Evolutionary conservation across 2,113 vertebrate species (phyloP).

Genomic region (Sprattus sprattus): DNA sequence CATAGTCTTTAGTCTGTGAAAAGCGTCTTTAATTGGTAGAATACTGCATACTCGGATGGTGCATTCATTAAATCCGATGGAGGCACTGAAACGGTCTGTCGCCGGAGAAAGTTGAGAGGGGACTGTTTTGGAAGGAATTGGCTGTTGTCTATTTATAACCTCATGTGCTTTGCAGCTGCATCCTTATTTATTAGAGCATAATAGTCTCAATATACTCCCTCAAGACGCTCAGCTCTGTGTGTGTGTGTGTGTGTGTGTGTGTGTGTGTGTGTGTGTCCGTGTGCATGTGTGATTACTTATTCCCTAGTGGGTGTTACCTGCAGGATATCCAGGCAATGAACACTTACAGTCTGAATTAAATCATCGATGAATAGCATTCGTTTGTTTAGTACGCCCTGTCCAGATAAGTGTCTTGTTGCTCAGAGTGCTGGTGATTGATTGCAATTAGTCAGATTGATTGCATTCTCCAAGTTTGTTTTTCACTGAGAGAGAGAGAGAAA

Average conservation of each 20-base stretch:
- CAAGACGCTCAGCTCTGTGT: neutral
- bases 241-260: constrained; percentile 20
- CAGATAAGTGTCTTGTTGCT: neutral
- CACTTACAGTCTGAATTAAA: constrained; percentile 55
- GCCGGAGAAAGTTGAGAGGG: neutral
- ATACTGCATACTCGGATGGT: neutral
- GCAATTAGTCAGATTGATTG: neutral
- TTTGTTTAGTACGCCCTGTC: constrained; percentile 29
- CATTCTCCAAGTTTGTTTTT: neutral
- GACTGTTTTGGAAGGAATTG: constrained; percentile 25
- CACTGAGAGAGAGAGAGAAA: too few species aligned
- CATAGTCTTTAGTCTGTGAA: neutral
- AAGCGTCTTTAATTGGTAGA: constrained; percentile 2
- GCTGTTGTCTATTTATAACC: constrained; percentile 23
- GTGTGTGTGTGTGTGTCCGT: constrained; percentile 64
- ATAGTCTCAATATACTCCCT: constrained; percentile 10
- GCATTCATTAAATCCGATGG: neutral
- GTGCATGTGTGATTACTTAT: neutral
- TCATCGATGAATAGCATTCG: constrained; percentile 39
- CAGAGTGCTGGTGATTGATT: neutral
- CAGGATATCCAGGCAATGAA: constrained; percentile 66
- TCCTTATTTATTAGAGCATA: constrained; percentile 14
- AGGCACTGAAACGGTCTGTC: neutral
- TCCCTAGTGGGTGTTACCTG: constrained; percentile 54
- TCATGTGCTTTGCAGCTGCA: constrained; percentile 29